phyloP scores from a whole-genome alignment of 2,113 vertebrate genomes.

The Equus quagga region DNA sequence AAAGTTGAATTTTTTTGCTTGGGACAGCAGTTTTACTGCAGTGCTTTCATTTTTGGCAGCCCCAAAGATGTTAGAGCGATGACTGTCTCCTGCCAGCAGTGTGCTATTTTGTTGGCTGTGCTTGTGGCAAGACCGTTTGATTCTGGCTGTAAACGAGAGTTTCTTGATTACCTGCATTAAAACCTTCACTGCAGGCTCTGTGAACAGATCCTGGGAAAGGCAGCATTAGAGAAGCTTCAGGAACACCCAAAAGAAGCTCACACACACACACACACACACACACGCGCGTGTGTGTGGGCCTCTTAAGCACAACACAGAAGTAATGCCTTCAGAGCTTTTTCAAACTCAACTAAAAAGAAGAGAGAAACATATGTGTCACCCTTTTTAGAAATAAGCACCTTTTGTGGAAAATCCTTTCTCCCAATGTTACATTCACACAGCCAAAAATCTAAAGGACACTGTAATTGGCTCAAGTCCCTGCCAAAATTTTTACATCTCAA shows the following conservation, averaged over 20 bases:
- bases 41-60: constrained; percentile 46
- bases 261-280: not conserved
- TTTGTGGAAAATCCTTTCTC: not conserved
- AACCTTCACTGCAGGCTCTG: not conserved
- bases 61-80: not conserved
- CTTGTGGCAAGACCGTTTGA: constrained; percentile 13
- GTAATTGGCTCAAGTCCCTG: not conserved
- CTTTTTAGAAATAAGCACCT: not conserved
- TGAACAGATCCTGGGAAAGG: not conserved
- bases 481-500: not conserved
- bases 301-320: not conserved
- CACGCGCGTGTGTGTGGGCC: not conserved
- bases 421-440: not conserved
- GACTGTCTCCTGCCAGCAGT: constrained; percentile 17
- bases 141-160: not conserved
- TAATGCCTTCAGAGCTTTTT: not conserved
- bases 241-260: not conserved
- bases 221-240: not conserved
- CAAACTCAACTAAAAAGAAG: not conserved
- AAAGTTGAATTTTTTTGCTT: not conserved
- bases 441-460: not conserved
- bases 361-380: not conserved
- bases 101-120: not conserved
- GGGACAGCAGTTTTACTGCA: not conserved
- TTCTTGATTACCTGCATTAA: constrained; percentile 36